Percentiles rank a stretch among this genome's conserved stretches.
phyloP scores from a whole-genome alignment of 2,797 vertebrate species.

The Apogon talboti region DNA sequence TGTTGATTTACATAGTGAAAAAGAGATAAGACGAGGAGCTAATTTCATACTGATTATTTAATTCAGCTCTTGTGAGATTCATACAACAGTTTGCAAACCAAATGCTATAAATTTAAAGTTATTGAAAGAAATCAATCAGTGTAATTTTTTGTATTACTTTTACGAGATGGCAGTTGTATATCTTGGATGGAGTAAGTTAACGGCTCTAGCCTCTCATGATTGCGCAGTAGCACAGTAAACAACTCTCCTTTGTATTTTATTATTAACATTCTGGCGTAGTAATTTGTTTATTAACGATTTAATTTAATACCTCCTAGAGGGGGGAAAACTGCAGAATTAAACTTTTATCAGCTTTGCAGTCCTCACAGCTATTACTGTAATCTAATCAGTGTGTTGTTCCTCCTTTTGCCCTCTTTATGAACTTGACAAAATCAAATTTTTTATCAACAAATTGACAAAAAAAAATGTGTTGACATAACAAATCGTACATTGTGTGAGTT shows the following conservation, averaged over 20 bases:
- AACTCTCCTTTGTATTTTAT: slow-evolving; percentile 22
- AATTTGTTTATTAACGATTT: not conserved
- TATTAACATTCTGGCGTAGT: slow-evolving; percentile 16
- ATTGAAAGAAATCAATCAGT: not conserved
- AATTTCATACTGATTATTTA: not conserved
- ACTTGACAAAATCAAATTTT: no score
- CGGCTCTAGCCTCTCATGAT: not conserved
- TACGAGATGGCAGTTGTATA: not conserved
- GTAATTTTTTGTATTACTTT: not conserved
- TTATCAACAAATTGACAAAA: no score
- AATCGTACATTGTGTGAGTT: slow-evolving; percentile 8
- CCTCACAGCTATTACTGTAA: not conserved
- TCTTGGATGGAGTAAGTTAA: not conserved
- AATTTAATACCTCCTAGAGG: slow-evolving; percentile 9
- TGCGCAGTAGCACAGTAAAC: not conserved
- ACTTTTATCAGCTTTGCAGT: not conserved
- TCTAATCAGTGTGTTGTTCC: slow-evolving; percentile 18
- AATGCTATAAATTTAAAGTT: not conserved
- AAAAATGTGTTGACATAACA: slow-evolving; percentile 25
- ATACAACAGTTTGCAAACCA: not conserved
- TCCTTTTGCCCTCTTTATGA: not conserved
- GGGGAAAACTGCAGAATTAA: slow-evolving; percentile 1
- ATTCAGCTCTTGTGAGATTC: not conserved
- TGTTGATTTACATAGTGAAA: not conserved
- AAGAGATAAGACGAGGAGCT: not conserved